Evolutionary conservation across 2,888 invertebrate genomes (phyloP).

Genomic region (Parochlus steinenii): DNA sequence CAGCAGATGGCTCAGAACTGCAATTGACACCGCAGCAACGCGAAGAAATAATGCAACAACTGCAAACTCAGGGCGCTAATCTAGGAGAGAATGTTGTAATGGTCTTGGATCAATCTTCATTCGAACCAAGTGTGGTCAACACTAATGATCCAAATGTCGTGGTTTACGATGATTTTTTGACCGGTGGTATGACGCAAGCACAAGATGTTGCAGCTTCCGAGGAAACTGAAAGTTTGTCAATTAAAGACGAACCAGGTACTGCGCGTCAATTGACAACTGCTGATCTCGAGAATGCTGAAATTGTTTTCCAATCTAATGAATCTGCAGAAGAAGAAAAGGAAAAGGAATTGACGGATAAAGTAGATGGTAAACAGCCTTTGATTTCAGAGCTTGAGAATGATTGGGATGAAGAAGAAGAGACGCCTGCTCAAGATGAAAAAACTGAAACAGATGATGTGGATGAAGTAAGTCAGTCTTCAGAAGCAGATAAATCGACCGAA

Average conservation of each 20-base stretch:
- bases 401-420: slow-evolving; percentile 15
- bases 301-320: slow-evolving; percentile 18
- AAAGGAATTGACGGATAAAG: slow-evolving; percentile 14
- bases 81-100: slow-evolving; percentile 22
- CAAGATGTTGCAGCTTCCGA: background rate
- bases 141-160: slow-evolving; percentile 14
- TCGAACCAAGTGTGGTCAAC: slow-evolving; percentile 10
- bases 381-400: slow-evolving; percentile 14
- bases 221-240: background rate
- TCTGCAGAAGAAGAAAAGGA: slow-evolving; percentile 11
- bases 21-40: slow-evolving; percentile 28
- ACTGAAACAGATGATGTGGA: background rate
- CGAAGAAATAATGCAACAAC: slow-evolving; percentile 28
- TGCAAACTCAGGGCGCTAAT: slow-evolving; percentile 26
- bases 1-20: slow-evolving; percentile 32
- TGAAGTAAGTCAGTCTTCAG: background rate
- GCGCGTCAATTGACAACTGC: slow-evolving; percentile 4
- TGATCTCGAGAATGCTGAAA: slow-evolving; percentile 28
- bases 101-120: slow-evolving; percentile 22
- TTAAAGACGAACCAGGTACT: slow-evolving; percentile 9
- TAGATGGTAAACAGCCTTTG: slow-evolving; percentile 7
- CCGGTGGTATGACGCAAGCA: slow-evolving; percentile 17
- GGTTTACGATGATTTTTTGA: slow-evolving; percentile 19
- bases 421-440: background rate
- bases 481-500: background rate